A percentile compares a stretch with the other conserved stretches of the same genome.
phyloP scores from a whole-genome alignment of 2,113 vertebrate genomes.

The Rhinopomastus cyanomelas region DNA sequence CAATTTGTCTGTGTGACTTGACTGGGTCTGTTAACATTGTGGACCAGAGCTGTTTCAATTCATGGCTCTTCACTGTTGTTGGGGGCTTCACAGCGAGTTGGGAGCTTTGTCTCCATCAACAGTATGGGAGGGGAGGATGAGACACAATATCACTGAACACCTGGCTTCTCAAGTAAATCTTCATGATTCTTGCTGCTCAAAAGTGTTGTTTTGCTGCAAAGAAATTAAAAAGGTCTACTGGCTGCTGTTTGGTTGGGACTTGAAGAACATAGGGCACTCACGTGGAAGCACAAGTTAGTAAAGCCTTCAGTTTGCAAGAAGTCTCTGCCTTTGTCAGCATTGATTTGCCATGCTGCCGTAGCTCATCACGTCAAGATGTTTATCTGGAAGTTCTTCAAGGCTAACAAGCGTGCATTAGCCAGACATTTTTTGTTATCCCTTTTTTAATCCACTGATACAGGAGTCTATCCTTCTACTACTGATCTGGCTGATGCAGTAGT shows the following conservation, averaged over 20 bases:
- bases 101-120: fast-evolving
- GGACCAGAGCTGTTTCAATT: background rate
- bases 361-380: background rate
- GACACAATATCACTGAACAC: background rate
- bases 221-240: background rate
- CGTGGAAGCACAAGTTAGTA: background rate
- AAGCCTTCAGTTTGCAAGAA: background rate
- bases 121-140: background rate
- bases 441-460: background rate
- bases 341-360: background rate
- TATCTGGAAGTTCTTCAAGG: background rate
- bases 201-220: background rate
- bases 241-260: background rate
- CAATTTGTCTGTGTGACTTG: background rate
- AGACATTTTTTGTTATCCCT: background rate
- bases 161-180: background rate
- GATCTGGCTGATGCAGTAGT: background rate
- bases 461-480: background rate
- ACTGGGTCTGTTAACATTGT: background rate
- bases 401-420: background rate
- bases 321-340: background rate
- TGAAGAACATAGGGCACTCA: background rate
- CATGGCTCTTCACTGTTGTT: fast-evolving
- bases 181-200: background rate
- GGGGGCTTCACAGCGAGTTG: background rate